Evolutionary conservation across 92 coral and sea anemone genomes (phyloP).

Genomic region (Diadumene lineata): DNA sequence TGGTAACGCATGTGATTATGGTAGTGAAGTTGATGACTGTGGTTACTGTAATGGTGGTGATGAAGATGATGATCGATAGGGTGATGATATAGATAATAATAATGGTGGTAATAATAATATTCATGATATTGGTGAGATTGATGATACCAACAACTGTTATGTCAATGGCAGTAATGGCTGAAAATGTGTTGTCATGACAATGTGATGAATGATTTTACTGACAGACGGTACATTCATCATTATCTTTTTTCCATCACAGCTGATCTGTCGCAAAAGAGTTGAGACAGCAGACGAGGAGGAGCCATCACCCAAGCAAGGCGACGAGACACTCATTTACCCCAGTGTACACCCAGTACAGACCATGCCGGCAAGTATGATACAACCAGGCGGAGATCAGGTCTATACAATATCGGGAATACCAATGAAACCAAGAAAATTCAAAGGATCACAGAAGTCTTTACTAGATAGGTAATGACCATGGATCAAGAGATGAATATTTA

Average conservation of each 20-base stretch:
- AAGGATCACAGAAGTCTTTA: conserved; percentile 79
- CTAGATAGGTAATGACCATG: conserved; percentile 87
- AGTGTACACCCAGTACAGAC: conserved; percentile 70
- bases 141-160: neutral
- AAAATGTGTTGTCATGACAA: neutral
- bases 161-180: neutral
- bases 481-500: too few species aligned
- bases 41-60: neutral
- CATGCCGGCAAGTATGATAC: conserved; percentile 86
- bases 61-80: too few species aligned
- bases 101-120: neutral
- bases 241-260: conserved; percentile 52
- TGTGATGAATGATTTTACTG: too few species aligned
- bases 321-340: conserved; percentile 63
- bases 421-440: conserved; percentile 75
- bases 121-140: neutral
- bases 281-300: conserved; percentile 63
- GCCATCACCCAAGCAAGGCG: conserved; percentile 51
- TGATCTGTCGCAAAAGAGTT: conserved; percentile 67
- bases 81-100: neutral
- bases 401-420: conserved; percentile 69
- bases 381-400: conserved; percentile 71
- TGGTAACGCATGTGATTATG: neutral
- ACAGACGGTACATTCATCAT: too few species aligned
- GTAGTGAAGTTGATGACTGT: neutral